phyloP scores from a whole-genome alignment of 2,797 vertebrate species.

The Sebastes oblongus region DNA sequence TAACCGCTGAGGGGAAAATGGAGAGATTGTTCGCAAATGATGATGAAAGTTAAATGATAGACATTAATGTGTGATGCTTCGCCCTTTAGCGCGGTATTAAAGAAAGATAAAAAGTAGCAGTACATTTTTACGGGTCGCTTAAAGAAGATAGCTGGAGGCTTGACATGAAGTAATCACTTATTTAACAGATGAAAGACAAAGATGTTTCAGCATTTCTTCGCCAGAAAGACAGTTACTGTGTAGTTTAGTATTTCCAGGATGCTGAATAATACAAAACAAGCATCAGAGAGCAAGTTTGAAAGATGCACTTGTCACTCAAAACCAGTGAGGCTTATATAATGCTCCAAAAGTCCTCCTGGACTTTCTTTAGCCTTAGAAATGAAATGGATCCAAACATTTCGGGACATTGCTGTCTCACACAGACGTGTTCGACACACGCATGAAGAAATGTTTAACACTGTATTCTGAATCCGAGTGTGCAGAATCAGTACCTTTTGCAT shows the following conservation, averaged over 20 bases:
- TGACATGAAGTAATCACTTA: not conserved
- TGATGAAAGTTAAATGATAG: constrained; percentile 19
- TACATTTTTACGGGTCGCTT: not conserved
- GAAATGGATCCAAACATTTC: not conserved
- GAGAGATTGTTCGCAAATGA: not conserved
- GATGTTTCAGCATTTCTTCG: not conserved
- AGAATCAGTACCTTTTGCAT: not conserved
- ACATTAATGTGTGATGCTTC: not conserved
- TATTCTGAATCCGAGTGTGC: not conserved
- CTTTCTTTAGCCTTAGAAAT: not conserved
- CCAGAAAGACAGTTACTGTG: not conserved
- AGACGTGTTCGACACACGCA: not conserved
- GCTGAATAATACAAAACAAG: constrained; percentile 1
- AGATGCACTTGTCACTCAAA: not conserved
- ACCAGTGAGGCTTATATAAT: not conserved
- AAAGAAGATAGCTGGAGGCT: not conserved
- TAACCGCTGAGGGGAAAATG: not conserved
- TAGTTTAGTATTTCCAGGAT: not conserved
- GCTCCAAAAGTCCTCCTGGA: not conserved
- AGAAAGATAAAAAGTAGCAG: not conserved
- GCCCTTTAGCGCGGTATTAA: not conserved
- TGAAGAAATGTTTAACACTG: not conserved
- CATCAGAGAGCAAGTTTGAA: constrained; percentile 4
- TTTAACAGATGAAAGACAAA: constrained; percentile 6
- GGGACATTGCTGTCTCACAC: not conserved